These are phyloP conservation scores for Carollia perspicillata DNA, from an alignment of 2,113 vertebrate genomes.

Conservation along the genomic window DNA sequence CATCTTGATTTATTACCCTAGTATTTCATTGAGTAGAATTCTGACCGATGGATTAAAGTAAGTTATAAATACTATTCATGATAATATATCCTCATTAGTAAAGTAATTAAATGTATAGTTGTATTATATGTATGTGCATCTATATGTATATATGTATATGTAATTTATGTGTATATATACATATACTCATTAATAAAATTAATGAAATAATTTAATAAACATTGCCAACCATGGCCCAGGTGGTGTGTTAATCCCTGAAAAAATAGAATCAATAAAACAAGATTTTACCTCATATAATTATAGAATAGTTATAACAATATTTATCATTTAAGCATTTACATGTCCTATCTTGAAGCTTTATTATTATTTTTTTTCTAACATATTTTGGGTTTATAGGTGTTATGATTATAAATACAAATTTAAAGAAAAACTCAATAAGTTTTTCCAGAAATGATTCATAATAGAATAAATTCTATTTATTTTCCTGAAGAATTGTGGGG, in stretches of 20 bases:
- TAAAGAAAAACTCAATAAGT: neutral
- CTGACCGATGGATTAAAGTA: neutral
- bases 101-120: neutral
- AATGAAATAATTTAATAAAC: neutral
- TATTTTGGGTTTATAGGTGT: neutral
- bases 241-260: neutral
- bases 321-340: neutral
- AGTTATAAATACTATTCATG: neutral
- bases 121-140: neutral
- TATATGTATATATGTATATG: neutral
- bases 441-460: neutral
- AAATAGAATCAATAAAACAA: neutral
- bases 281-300: neutral
- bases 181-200: neutral
- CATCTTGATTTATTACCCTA: neutral
- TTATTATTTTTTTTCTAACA: neutral
- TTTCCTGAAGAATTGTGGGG: neutral
- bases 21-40: neutral
- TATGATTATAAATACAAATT: neutral
- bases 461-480: neutral
- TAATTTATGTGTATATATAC: neutral
- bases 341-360: neutral
- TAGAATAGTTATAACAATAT: neutral
- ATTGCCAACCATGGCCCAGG: neutral
- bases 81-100: neutral